Base-by-base conservation (phyloP, 1,140 invertebrate species). In the Macrobrachium rosenbergii region DNA sequence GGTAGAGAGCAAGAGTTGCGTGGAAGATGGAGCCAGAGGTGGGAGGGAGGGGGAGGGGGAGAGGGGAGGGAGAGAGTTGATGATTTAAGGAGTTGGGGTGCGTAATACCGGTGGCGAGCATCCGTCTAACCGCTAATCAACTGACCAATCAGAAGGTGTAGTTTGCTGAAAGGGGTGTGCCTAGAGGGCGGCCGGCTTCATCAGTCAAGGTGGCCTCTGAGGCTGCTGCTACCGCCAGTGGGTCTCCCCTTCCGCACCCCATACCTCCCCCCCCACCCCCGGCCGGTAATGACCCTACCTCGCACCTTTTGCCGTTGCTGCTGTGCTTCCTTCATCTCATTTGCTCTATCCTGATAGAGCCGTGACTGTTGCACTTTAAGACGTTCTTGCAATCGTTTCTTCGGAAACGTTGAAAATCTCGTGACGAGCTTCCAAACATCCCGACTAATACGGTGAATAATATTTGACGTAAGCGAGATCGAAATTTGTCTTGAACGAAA, bases 111-210 rank as follows among this genome's bases (percentile, higher is more conserved):
- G 84, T 87, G 84, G 84, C 84, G 84, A 87, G 81, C 78, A 87
- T 87, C 84, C 84, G 78, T 87, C 84, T 87, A 87, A 80, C 84
- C 84, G 84, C 78, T 87, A 87, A 87, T 87, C 84, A 87, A 87
- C 84, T 87, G 84, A 87, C 84, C 84, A 87, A 87, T 87, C 84
- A 80, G 83, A 80, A 79, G 84, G 84, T 81, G 84, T 87, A 87
- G 84, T 87, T 87, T 87, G 84, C 84, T 87, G 84, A 87, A 87
- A 87, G 84, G 84, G 84, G 78, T 80, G 77, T 81, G 69, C 77
- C 84, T 81, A 75, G 79, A 75, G 84, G 78, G 78, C 64, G 76
- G 76, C 37, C 77, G 83, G 83, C 76, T 79, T 79, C 76, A 79
- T 79, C 76, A 80, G 83, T 80, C 76, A 80, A 75, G 76, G 83